Conservation (phyloP, 2,113 vertebrate genomes). For the Vombatus ursinus region DNA sequence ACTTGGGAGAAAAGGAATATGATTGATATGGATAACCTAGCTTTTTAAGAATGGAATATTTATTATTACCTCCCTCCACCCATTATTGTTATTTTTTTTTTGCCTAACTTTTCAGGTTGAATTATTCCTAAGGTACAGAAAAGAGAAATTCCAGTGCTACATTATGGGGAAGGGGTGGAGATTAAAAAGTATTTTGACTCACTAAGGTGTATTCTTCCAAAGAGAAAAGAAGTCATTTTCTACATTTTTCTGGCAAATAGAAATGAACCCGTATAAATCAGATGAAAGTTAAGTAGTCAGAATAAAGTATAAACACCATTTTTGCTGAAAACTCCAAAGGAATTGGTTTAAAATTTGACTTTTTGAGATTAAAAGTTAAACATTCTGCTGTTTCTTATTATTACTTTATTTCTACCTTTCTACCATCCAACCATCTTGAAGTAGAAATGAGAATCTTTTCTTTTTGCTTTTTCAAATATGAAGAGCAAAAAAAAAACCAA, state of each 20-base stretch:
- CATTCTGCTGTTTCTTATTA: neutral
- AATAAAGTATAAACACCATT: neutral
- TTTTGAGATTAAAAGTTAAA: neutral
- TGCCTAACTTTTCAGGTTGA: conserved; percentile 6
- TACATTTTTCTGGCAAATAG: neutral
- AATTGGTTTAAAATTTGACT: neutral
- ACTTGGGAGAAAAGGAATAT: conserved; percentile 8
- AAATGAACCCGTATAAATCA: neutral
- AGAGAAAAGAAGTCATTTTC: neutral
- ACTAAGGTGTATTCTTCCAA: neutral
- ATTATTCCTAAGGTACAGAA: conserved; percentile 10
- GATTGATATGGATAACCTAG: neutral
- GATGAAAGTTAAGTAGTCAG: neutral
- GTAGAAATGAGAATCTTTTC: neutral
- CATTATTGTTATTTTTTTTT: neutral
- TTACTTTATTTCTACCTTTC: neutral
- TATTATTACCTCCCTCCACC: conserved; percentile 3
- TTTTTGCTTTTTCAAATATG: neutral
- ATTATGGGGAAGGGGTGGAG: neutral
- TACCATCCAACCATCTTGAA: neutral
- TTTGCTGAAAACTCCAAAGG: neutral
- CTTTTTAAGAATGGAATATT: neutral
- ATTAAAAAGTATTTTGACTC: conserved; percentile 5
- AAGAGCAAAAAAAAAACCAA: neutral
- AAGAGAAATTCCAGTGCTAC: conserved; percentile 39